phyloP scores from a whole-genome alignment of 2,113 vertebrate genomes.

The Grammomys dolichurus region DNA sequence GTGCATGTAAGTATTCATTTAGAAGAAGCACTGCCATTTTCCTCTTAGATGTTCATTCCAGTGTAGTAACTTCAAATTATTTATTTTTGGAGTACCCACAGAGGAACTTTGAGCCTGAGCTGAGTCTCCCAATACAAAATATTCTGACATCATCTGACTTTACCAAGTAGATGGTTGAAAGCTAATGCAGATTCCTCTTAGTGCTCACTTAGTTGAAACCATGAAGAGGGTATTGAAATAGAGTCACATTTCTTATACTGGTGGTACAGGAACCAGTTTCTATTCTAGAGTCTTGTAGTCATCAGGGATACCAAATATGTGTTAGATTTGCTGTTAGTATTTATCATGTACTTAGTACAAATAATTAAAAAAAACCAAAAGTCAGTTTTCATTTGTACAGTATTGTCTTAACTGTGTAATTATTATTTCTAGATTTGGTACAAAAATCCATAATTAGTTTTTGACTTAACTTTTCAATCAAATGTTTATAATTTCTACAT shows the following conservation, averaged over 20 bases:
- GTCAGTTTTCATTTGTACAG: slow-evolving; percentile 12
- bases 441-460: neutral
- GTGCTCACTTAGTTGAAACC: slow-evolving; percentile 22
- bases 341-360: slow-evolving; percentile 20
- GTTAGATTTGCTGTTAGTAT: neutral
- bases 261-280: neutral
- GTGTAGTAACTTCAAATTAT: neutral
- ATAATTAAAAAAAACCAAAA: neutral
- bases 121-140: neutral
- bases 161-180: slow-evolving; percentile 5
- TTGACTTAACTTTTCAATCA: slow-evolving; percentile 28
- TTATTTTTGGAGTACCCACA: neutral
- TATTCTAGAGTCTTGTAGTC: slow-evolving; percentile 4
- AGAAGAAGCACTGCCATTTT: neutral
- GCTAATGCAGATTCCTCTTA: slow-evolving; percentile 2
- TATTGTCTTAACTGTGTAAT: slow-evolving; percentile 22
- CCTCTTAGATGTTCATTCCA: slow-evolving; percentile 3
- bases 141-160: slow-evolving; percentile 29
- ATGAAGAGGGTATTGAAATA: neutral
- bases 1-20: slow-evolving; percentile 12
- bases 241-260: neutral
- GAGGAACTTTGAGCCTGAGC: neutral
- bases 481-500: slow-evolving; percentile 15
- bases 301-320: neutral
- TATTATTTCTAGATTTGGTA: neutral